Conservation (phyloP, 1,140 invertebrate species). For the Ooceraea biroi region DNA sequence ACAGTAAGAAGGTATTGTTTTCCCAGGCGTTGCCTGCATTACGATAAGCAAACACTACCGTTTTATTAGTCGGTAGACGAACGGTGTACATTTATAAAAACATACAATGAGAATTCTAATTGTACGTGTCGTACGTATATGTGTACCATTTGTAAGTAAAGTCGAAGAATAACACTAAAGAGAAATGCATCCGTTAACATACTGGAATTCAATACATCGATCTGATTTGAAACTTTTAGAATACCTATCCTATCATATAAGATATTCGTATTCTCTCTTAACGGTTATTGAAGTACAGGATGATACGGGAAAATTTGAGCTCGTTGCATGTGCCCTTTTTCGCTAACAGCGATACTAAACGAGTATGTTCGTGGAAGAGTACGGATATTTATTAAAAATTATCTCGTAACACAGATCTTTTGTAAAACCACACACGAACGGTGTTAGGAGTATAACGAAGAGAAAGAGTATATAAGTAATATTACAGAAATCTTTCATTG, state of each 20-base stretch:
- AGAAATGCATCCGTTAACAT: constrained; percentile 66
- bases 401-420: constrained; percentile 10
- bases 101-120: constrained; percentile 49
- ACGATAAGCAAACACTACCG: constrained; percentile 46
- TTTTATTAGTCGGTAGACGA: constrained; percentile 29
- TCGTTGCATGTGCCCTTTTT: constrained; percentile 41
- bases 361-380: constrained; percentile 69
- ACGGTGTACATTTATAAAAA: constrained; percentile 60
- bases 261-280: constrained; percentile 35
- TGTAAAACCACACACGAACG: constrained; percentile 32
- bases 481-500: constrained; percentile 14
- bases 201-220: constrained; percentile 62
- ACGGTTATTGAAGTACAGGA: constrained; percentile 50
- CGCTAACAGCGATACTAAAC: constrained; percentile 48
- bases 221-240: constrained; percentile 43
- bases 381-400: constrained; percentile 57
- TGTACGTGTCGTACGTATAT: constrained; percentile 48
- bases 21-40: constrained; percentile 63
- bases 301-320: constrained; percentile 54
- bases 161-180: constrained; percentile 48
- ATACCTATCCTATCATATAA: constrained; percentile 42
- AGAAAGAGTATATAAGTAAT: neutral
- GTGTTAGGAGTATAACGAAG: constrained; percentile 2
- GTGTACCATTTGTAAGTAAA: constrained; percentile 55
- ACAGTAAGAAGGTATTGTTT: constrained; percentile 50